A percentile compares a stretch with the other conserved stretches of the same genome.
Conservation (phyloP, 2,888 invertebrate species). For the Pyralis farinalis region DNA sequence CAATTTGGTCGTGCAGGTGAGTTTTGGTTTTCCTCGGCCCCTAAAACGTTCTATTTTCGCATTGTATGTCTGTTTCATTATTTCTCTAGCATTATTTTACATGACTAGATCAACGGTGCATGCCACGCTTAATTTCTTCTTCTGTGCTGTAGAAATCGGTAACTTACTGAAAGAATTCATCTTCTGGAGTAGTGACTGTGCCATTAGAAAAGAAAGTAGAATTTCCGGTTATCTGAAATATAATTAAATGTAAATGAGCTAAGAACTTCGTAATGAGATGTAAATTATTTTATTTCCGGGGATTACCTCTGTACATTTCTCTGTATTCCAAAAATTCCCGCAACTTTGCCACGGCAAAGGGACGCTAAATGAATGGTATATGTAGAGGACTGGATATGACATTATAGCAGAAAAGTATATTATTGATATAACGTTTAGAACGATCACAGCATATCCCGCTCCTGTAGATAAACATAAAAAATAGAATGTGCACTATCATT, state of each 20-base stretch:
- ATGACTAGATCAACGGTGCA: too few species aligned
- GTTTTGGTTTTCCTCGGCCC: too few species aligned
- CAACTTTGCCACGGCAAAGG: conserved; percentile 90
- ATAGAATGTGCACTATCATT: too few species aligned
- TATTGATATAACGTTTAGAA: conserved; percentile 90
- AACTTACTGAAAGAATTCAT: conserved; percentile 92
- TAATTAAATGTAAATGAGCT: neutral
- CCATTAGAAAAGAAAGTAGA: conserved; percentile 49
- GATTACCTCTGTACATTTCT: conserved; percentile 83
- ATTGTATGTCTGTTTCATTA: too few species aligned
- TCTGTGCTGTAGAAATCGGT: too few species aligned
- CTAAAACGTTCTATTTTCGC: too few species aligned
- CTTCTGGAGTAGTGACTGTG: conserved; percentile 84
- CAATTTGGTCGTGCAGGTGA: too few species aligned
- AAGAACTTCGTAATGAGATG: too few species aligned
- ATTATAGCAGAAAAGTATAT: conserved; percentile 93
- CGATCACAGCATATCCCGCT: conserved; percentile 90
- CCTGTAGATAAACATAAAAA: conserved; percentile 83
- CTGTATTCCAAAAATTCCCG: conserved; percentile 91
- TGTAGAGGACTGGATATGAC: conserved; percentile 91
- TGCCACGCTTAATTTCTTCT: too few species aligned
- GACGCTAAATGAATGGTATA: conserved; percentile 84
- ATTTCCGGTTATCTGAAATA: conserved; percentile 63
- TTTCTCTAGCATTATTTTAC: too few species aligned
- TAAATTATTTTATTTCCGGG: too few species aligned